These are phyloP conservation scores for Lepeophtheirus nordmannii DNA, from an alignment of 2,888 invertebrate species.

Conservation along the genomic window DNA sequence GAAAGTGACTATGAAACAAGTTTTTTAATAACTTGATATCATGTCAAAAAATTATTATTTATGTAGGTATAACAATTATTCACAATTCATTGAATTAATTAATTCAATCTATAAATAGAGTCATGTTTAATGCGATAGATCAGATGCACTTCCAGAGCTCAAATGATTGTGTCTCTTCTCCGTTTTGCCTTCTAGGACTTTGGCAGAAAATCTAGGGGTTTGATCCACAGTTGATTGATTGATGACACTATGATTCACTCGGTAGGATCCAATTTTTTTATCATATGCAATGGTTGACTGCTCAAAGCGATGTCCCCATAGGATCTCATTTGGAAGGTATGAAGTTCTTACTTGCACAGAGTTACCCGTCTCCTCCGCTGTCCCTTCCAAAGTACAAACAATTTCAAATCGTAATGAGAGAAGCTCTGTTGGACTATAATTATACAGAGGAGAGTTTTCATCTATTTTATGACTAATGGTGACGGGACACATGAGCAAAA, in stretches of 20 bases:
- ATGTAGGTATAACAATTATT: too few relatives aligned
- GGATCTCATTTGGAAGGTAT: slow-evolving; percentile 66
- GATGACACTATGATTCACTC: slow-evolving; percentile 75
- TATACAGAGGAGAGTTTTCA: slow-evolving; percentile 73
- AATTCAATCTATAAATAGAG: too few relatives aligned
- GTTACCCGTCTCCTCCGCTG: slow-evolving; percentile 33
- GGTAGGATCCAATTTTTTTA: slow-evolving; percentile 51
- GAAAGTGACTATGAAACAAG: too few relatives aligned
- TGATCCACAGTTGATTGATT: slow-evolving; percentile 84
- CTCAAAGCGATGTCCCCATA: slow-evolving; percentile 55
- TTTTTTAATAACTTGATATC: too few relatives aligned
- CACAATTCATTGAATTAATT: too few relatives aligned
- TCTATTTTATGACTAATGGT: slow-evolving; percentile 91
- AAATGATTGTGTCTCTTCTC: slow-evolving; percentile 25
- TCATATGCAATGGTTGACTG: slow-evolving; percentile 34
- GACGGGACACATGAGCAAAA: slow-evolving; percentile 97
- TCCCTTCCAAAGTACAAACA: slow-evolving; percentile 73
- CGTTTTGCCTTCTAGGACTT: slow-evolving; percentile 47
- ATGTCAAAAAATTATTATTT: too few relatives aligned
- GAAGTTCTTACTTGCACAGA: slow-evolving; percentile 48
- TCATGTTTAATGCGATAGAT: too few relatives aligned
- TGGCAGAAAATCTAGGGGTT: slow-evolving; percentile 74
- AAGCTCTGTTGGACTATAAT: slow-evolving; percentile 78
- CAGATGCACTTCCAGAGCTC: not conserved
- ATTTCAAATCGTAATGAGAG: slow-evolving; percentile 75